These are phyloP conservation scores for Ailuropoda melanoleuca DNA, from an alignment of 2,113 vertebrate genomes.

Conservation along the genomic window DNA sequence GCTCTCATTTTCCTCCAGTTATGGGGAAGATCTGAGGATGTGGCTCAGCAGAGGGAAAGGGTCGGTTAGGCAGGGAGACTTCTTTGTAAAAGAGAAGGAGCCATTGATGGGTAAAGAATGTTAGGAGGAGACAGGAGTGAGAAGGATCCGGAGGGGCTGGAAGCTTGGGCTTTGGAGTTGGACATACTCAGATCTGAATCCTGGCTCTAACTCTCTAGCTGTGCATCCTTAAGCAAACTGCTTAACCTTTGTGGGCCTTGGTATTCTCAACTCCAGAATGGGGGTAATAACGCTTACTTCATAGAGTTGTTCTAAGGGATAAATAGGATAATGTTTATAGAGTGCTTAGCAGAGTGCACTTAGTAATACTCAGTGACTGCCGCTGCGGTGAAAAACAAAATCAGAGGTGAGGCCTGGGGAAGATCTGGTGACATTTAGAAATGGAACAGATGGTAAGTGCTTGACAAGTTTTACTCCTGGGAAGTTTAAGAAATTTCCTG, in stretches of 20 bases:
- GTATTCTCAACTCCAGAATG: not conserved
- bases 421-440: not conserved
- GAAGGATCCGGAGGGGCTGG: not conserved
- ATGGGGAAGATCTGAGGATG: not conserved
- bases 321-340: not conserved
- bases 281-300: not conserved
- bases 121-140: not conserved
- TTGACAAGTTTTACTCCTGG: not conserved
- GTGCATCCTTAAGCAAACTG: not conserved
- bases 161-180: not conserved
- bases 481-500: not conserved
- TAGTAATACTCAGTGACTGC: not conserved
- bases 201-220: not conserved
- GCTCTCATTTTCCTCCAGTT: constrained; percentile 1
- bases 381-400: not conserved
- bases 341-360: not conserved
- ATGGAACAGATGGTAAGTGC: not conserved
- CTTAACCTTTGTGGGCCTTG: not conserved
- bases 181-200: not conserved
- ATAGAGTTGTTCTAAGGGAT: not conserved
- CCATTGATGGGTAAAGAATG: not conserved
- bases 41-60: not conserved
- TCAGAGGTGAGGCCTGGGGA: not conserved
- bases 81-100: not conserved
- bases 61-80: not conserved